Evolutionary conservation across 2,888 invertebrate species (phyloP), one percentile per base, ranked within the genome.

Genomic region (Drosophila neonasuta): DNA sequence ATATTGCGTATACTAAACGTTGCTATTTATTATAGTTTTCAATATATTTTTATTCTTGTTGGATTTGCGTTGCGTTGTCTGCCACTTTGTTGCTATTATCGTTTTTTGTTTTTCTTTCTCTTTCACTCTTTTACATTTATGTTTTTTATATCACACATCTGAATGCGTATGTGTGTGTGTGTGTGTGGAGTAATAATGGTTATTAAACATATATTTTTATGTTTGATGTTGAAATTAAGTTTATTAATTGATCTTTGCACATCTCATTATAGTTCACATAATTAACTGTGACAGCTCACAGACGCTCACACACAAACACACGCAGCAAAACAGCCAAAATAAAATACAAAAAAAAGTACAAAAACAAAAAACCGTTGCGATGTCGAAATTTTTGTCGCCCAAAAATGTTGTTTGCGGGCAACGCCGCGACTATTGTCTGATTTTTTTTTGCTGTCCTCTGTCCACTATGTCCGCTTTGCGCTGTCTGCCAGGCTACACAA

Each of bases 381-480:
- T 79, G 66, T 73, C 57, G 64, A 79, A 79, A 81, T 74, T 68
- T 60, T 68, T 60, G 62, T 59, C 77, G 52, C 64, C 74, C 41
- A 57, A 65, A 75, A 60, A 56, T 39, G 15, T 50, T 71, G 64
- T 76, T 77, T 72, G 74, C 59, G 46, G 50, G 52, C 44, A 45
- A 60, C 42, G 60, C 48, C 48, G 60, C 49, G 55, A 60, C 77
- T 71, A 81, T 71, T 79, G 79, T 79, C 81, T 68, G 71, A 71
- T 46, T 58, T 52, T 34, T 46, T 58, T 52, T 34, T 36, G 52
- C 54, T 15, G 59, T 59, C 59, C 41, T 45, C 52, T 20, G 50
- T 44, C 50, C 50, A n/a, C 29, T 30, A 13, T 41, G 41, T 41
- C 52, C 41, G 44, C 42, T 44, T 32, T 42, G 30, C 52, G 32